Conservation (phyloP, 1,140 invertebrate genomes). For the Homalodisca vitripennis region DNA sequence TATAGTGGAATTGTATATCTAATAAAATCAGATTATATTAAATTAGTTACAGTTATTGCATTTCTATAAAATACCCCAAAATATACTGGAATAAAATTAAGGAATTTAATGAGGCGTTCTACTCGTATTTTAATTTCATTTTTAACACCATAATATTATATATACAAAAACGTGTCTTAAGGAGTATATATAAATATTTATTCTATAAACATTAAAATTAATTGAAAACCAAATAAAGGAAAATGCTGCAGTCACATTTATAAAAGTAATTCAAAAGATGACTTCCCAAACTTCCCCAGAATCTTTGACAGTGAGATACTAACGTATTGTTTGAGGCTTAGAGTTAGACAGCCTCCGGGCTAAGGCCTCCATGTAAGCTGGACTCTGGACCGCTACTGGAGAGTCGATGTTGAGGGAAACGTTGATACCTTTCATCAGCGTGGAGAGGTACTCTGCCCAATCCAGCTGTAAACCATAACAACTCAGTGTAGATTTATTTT, state of each 20-base stretch:
- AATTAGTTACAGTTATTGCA: too few relatives aligned
- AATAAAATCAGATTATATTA: too few relatives aligned
- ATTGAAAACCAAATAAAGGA: neutral
- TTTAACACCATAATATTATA: too few relatives aligned
- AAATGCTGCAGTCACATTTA: too few relatives aligned
- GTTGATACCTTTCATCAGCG: conserved; percentile 34
- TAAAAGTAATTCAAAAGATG: neutral
- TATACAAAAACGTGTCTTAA: too few relatives aligned
- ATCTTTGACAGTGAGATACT: too few relatives aligned
- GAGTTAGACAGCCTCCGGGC: conserved; percentile 25
- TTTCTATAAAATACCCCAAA: too few relatives aligned
- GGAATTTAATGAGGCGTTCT: too few relatives aligned
- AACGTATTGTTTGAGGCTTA: conserved; percentile 37
- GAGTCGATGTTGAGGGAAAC: conserved; percentile 32
- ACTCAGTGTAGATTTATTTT: too few relatives aligned
- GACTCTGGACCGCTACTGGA: conserved; percentile 34
- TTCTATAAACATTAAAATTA: neutral
- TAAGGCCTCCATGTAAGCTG: conserved; percentile 36
- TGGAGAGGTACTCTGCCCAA: conserved; percentile 39
- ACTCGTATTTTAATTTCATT: too few relatives aligned
- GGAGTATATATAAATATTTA: neutral
- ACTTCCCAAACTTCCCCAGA: neutral
- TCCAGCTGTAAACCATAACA: conserved; percentile 37
- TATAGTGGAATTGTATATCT: too few relatives aligned
- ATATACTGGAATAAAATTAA: too few relatives aligned